Evolutionary conservation across 1,140 invertebrate species (phyloP).

Genomic region (Drosophila repleta): DNA sequence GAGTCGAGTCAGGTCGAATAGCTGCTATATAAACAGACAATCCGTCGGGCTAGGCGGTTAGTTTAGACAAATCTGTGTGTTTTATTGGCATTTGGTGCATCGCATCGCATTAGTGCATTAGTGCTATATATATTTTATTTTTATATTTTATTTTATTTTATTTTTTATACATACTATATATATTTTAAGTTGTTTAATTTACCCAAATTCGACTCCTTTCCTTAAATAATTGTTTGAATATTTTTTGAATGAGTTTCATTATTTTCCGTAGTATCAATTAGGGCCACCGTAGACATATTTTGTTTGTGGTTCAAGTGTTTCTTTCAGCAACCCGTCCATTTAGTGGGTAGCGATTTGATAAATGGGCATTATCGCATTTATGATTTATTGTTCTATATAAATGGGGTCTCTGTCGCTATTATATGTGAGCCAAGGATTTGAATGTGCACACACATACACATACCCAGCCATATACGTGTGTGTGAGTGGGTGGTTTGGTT

Average conservation of each 20-base stretch:
- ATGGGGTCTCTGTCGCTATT: conserved; percentile 59
- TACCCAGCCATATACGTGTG: neutral
- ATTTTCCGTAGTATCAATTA: neutral
- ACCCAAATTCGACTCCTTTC: too few relatives aligned
- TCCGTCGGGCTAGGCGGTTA: conserved; percentile 35
- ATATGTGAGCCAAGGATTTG: too few relatives aligned
- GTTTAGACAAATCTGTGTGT: conserved; percentile 55
- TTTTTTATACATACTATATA: too few relatives aligned
- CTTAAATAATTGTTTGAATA: too few relatives aligned
- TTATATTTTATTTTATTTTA: too few relatives aligned
- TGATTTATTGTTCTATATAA: conserved; percentile 75
- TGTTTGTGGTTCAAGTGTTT: conserved; percentile 20
- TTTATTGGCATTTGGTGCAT: conserved; percentile 56
- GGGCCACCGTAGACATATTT: too few relatives aligned
- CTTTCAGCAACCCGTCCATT: conserved; percentile 4
- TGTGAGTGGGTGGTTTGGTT: conserved; percentile 6
- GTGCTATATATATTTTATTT: neutral
- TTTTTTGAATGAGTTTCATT: neutral
- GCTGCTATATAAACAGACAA: conserved; percentile 43
- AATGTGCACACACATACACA: conserved; percentile 5
- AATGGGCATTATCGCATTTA: conserved; percentile 68
- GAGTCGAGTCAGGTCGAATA: conserved; percentile 2
- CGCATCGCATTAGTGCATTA: conserved; percentile 13
- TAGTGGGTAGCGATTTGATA: conserved; percentile 56
- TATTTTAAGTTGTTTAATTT: too few relatives aligned